Conservation (phyloP, 2,797 vertebrate genomes). For the Mus spretus region DNA sequence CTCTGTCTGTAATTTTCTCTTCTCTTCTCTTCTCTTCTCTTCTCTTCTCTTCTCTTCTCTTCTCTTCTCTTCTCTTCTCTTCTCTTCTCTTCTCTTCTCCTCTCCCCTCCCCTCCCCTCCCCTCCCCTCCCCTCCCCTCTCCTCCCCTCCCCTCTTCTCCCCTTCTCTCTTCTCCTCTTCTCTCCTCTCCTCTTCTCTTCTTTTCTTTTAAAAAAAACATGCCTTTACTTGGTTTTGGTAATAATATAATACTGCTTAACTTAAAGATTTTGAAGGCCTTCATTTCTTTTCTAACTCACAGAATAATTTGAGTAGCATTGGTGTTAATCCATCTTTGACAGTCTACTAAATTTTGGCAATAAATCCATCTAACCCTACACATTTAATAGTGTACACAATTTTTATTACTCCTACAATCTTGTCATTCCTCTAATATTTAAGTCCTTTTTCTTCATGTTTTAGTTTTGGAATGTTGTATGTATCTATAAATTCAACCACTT, state of each 20-base stretch:
- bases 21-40: neutral
- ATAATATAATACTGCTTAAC: neutral
- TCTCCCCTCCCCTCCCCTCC: too few species aligned
- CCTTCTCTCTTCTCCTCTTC: too few species aligned
- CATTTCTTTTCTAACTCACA: neutral
- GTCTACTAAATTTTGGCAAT: neutral
- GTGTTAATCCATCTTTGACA: neutral
- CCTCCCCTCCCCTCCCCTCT: too few species aligned
- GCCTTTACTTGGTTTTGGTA: neutral
- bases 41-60: too few species aligned
- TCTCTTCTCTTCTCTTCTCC: too few species aligned
- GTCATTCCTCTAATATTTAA: neutral
- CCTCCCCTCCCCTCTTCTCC: too few species aligned
- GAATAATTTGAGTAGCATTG: neutral
- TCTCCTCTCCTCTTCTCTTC: too few species aligned
- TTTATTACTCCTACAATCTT: neutral
- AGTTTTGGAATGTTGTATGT: neutral
- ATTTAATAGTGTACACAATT: neutral
- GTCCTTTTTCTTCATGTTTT: neutral
- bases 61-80: too few species aligned
- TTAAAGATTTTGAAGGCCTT: neutral
- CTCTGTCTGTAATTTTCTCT: neutral
- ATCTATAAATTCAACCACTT: neutral
- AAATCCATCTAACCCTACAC: neutral
- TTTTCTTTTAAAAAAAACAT: neutral